Percentiles rank a stretch among this genome's conserved stretches.
Evolutionary conservation across 2,888 invertebrate species (phyloP).

Genomic region (Agriopis leucophaearia): DNA sequence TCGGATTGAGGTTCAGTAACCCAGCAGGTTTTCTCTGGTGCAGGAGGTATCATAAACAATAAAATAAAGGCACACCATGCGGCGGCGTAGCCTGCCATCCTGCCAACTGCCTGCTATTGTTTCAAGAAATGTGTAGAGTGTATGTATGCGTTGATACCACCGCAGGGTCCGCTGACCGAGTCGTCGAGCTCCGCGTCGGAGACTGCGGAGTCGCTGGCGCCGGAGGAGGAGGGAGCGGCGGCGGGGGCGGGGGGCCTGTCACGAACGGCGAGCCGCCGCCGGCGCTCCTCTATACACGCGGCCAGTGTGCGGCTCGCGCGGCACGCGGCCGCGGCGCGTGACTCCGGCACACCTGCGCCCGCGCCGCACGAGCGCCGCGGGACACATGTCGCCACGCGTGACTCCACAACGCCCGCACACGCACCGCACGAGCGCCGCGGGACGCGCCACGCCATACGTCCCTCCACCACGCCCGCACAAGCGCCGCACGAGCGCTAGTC

Average conservation of each 20-base stretch:
- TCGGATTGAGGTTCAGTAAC: too few relatives aligned
- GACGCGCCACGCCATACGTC: neutral
- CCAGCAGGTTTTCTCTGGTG: too few relatives aligned
- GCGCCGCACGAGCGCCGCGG: constrained; percentile 12
- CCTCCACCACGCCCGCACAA: constrained; percentile 33
- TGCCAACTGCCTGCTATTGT: neutral
- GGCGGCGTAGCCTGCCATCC: neutral
- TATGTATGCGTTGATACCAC: neutral
- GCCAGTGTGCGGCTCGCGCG: constrained; percentile 75
- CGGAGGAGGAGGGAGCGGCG: constrained; percentile 25
- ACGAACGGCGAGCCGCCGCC: constrained; percentile 45
- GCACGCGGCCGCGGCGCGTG: constrained; percentile 39
- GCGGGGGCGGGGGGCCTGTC: constrained; percentile 39
- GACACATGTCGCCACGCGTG: constrained; percentile 31
- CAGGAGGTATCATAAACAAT: too few relatives aligned
- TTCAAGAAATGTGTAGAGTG: too few relatives aligned
- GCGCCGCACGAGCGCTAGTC: neutral
- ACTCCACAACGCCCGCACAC: constrained; percentile 43
- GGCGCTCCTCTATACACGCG: constrained; percentile 75
- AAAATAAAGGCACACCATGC: too few relatives aligned
- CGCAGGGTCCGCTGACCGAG: constrained; percentile 59
- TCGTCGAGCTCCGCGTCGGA: constrained; percentile 43
- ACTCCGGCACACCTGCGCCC: constrained; percentile 49
- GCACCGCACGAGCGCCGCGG: constrained; percentile 6
- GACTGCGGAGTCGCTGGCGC: constrained; percentile 32